Base-by-base conservation (phyloP, 2,797 vertebrate species). In the Hafferia zeledoni region DNA sequence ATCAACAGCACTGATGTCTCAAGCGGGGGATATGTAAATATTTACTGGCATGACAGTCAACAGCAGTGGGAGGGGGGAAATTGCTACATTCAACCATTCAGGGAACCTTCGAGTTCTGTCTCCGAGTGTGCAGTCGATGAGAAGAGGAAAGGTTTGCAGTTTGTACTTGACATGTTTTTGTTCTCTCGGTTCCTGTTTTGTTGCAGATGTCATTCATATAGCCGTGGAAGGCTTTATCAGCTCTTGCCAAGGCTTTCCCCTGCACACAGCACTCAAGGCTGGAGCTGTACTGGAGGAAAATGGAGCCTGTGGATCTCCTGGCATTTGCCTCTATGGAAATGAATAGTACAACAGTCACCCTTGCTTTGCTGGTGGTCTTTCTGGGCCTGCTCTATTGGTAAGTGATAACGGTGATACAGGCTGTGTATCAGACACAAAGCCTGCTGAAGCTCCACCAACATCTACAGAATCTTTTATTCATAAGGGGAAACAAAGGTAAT, bases 321-420 rank as follows among this genome's bases (percentile, higher is more conserved):
- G 83, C 70, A 8, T 49, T 95, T 80, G 74, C 41, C 33, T 87
- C 50, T 19, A 13, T 83, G 50, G 97, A 96, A 84, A 80, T 81
- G 74, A 96, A n/a, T 23, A 31, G 89, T 19, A 64, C 92, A 61
- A 33, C 52, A 18, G 92, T 97, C 69, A 97, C 93, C 2, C 20
- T 97, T 93, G 90, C 97, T 72, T 93, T 98, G 67, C 35, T 87
- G 9, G 67, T 11, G 1, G 76, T 96, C 60, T 78, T 97, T 67
- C 13, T 98, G 76, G 95, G 91, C 39, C 94, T 98, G 71, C 96
- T 98, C 35, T 98, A 78, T n/a, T 97, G 98, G 98, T 98, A 95
- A 98, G 98, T 98, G 68, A 56, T 53, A 47, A 27, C 0, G 0
- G 24, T 68, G 49, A 50, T 25, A 27, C 4, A 47, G 39, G 57